Conservation (phyloP, 1,140 invertebrate genomes). For the Drosophila mojavensis region DNA sequence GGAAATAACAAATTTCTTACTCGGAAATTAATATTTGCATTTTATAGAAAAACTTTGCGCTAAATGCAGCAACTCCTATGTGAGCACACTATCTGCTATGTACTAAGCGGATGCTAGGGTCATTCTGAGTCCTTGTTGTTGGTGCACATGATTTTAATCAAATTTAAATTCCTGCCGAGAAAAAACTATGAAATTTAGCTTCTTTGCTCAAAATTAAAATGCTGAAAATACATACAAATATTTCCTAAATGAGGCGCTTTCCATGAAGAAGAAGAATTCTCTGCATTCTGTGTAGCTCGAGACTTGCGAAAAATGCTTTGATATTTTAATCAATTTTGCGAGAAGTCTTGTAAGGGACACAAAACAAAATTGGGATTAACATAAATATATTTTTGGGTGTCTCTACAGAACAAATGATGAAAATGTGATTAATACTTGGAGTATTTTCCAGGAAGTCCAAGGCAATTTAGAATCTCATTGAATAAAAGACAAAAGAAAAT, state of each 20-base stretch:
- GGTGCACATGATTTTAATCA: neutral
- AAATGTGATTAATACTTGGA: too few species aligned
- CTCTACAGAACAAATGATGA: too few species aligned
- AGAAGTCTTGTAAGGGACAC: too few species aligned
- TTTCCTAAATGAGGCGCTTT: neutral
- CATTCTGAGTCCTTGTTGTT: neutral
- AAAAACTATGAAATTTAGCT: neutral
- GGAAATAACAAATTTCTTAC: constrained; percentile 82
- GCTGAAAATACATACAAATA: neutral
- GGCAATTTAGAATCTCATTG: too few species aligned
- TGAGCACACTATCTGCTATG: neutral
- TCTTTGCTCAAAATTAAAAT: neutral
- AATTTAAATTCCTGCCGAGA: neutral
- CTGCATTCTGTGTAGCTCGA: neutral
- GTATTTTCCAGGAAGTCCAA: too few species aligned
- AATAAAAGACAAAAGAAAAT: too few species aligned
- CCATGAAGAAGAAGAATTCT: neutral
- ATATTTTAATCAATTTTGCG: too few species aligned
- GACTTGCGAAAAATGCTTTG: too few species aligned
- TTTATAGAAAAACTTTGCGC: constrained; percentile 69
- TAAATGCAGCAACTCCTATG: constrained; percentile 11
- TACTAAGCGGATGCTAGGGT: neutral
- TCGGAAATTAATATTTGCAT: constrained; percentile 82
- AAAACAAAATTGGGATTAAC: too few species aligned
- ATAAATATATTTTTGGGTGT: too few species aligned